Percentiles rank a stretch among this genome's conserved stretches.
Conservation (phyloP, 2,888 invertebrate species). For the Lasioglossum malachurum region DNA sequence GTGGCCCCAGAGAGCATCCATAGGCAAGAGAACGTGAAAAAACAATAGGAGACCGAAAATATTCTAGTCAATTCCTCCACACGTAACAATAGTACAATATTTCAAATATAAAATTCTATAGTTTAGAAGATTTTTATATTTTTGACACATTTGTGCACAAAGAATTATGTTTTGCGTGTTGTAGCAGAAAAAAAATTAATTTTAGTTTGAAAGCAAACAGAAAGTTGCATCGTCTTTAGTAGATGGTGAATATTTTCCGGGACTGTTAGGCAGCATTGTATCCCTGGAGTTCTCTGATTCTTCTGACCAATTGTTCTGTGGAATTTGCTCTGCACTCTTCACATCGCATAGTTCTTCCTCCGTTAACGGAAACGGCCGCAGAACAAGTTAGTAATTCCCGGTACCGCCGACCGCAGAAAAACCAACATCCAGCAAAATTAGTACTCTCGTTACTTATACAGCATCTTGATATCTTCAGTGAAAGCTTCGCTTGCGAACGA, state of each 20-base stretch:
- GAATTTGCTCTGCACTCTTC: conserved; percentile 7
- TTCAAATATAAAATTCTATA: neutral
- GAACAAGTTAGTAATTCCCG: conserved; percentile 30
- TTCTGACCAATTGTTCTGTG: conserved; percentile 18
- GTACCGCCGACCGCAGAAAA: conserved; percentile 14
- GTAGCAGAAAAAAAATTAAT: neutral
- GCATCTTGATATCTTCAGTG: neutral
- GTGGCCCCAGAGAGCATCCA: neutral
- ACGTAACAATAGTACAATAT: neutral
- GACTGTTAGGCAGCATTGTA: neutral
- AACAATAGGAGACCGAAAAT: neutral
- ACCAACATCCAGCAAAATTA: conserved; percentile 36
- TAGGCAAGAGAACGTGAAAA: neutral
- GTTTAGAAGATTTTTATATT: neutral
- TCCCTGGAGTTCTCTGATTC: neutral
- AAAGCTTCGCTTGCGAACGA: neutral
- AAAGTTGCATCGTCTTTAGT: neutral
- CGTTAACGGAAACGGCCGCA: conserved; percentile 25
- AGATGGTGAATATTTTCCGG: neutral
- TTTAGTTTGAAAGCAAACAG: neutral
- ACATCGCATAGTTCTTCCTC: conserved; percentile 16
- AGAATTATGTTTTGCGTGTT: neutral
- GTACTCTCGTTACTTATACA: conserved; percentile 18
- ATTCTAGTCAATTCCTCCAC: neutral
- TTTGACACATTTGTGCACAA: neutral